Conservation (phyloP, 2,888 invertebrate species). For the Drosophila sordidapex region DNA sequence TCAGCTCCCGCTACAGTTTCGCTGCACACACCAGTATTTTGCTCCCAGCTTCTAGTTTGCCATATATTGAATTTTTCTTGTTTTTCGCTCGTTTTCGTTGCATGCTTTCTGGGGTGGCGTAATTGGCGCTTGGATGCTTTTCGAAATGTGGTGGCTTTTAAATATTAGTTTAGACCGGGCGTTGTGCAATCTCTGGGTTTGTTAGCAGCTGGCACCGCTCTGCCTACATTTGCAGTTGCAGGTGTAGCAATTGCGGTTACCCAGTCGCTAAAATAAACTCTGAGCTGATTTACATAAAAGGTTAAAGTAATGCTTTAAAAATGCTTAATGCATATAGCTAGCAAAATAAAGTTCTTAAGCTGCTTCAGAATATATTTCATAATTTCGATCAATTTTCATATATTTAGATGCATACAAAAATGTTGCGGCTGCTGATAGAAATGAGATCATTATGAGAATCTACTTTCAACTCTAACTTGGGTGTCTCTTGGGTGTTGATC, state of each 20-base stretch:
- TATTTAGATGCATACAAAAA: too few relatives aligned
- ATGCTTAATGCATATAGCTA: neutral
- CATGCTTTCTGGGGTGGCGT: slow-evolving; percentile 47
- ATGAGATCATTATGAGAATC: too few relatives aligned
- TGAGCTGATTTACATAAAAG: slow-evolving; percentile 6
- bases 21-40: slow-evolving; percentile 13
- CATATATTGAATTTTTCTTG: slow-evolving; percentile 10
- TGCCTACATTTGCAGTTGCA: slow-evolving; percentile 35
- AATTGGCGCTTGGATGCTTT: slow-evolving; percentile 66
- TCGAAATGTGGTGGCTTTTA: slow-evolving; percentile 48
- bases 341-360: neutral
- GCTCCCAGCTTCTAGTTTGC: slow-evolving; percentile 3
- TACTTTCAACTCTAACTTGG: too few relatives aligned
- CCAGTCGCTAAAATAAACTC: slow-evolving; percentile 25
- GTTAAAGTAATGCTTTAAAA: neutral
- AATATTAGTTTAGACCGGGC: slow-evolving; percentile 54
- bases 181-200: slow-evolving; percentile 18
- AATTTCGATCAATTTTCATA: neutral
- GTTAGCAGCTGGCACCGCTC: slow-evolving; percentile 35
- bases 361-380: neutral
- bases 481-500: too few relatives aligned
- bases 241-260: slow-evolving; percentile 47
- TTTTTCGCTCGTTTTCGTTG: slow-evolving; percentile 30
- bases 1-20: neutral
- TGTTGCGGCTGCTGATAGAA: too few relatives aligned